Percentiles rank a stretch among this genome's conserved stretches.
phyloP scores from a whole-genome alignment of 2,888 invertebrate genomes.

The Smittia aterrima region DNA sequence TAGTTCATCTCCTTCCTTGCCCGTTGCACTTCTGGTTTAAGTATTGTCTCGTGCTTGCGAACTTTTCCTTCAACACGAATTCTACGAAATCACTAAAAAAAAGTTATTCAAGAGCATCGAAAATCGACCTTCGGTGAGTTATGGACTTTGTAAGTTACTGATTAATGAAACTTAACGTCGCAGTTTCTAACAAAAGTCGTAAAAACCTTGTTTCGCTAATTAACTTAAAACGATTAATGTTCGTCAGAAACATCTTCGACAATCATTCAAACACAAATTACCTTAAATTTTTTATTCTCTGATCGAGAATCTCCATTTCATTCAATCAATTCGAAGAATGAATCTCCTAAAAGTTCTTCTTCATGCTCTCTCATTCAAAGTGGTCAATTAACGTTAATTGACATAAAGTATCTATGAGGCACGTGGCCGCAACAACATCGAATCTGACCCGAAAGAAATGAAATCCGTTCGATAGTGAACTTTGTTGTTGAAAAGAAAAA shows the following conservation, averaged over 20 bases:
- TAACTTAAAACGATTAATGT: no score
- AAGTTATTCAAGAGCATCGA: no score
- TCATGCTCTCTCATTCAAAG: neutral
- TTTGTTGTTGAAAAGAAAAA: neutral
- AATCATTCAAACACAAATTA: neutral
- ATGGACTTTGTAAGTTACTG: no score
- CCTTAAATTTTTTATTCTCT: neutral
- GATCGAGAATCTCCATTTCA: neutral
- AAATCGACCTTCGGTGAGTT: no score
- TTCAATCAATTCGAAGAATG: neutral
- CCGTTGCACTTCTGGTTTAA: neutral
- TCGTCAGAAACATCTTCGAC: no score
- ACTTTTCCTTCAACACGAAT: neutral
- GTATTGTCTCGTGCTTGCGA: neutral
- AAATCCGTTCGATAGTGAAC: neutral
- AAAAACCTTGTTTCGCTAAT: no score
- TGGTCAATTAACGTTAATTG: neutral
- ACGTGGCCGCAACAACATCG: neutral
- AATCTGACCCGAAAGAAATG: neutral
- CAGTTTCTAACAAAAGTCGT: no score
- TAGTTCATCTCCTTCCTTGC: constrained; percentile 26
- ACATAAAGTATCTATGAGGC: neutral
- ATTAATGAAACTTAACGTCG: no score
- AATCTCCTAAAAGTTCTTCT: neutral
- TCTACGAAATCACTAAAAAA: no score